Evolutionary conservation across 2,797 vertebrate species (phyloP), one percentile per base, ranked within the genome.

Genomic region (Catamblyrhynchus diadema): DNA sequence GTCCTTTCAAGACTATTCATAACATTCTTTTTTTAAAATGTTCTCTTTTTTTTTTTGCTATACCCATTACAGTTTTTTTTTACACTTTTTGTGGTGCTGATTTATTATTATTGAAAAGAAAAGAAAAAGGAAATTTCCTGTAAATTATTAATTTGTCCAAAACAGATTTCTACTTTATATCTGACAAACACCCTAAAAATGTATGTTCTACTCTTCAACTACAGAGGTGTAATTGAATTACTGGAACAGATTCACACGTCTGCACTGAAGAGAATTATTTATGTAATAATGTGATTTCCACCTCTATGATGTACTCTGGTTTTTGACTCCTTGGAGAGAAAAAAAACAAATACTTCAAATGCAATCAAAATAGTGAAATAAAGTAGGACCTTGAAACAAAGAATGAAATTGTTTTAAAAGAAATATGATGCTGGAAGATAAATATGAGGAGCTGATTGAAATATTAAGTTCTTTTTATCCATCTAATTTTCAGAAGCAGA

Each of bases 1-100:
- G 8, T 50, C 27, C 12, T 90, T 84, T 88, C 51, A 86, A 79
- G 37, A 61, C 41, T 86, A 80, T 70, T 79, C 1, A 12, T 41
- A 72, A 27, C 0, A 24, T 4, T 39, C 5, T 48, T 77, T 73
- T 54, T 59, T 41, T 7, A 0, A 27, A 42, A 42, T 41, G 1
- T 64, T 6, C 2, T 41, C 23, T 37, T 10, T 11, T 8, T n/a
- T 44, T 62, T 41, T 30, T 44, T 20, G 32, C 14, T 37, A n/a
- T 21, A 19, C 33, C 3, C 3, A 6, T 53, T 62, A 28, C 20
- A 67, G 6, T 7, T 3, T 1, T 39, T 47, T 62, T 81, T 53
- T 10, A 12, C 10, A 13, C 3, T 28, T 41, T 61, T 74, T 86
- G 0, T 88, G 0, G 1, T 54, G 6, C 2, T 10, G 27, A 59